Base-by-base conservation (phyloP, 2,113 vertebrate species). In the Hiodon tergisus region DNA sequence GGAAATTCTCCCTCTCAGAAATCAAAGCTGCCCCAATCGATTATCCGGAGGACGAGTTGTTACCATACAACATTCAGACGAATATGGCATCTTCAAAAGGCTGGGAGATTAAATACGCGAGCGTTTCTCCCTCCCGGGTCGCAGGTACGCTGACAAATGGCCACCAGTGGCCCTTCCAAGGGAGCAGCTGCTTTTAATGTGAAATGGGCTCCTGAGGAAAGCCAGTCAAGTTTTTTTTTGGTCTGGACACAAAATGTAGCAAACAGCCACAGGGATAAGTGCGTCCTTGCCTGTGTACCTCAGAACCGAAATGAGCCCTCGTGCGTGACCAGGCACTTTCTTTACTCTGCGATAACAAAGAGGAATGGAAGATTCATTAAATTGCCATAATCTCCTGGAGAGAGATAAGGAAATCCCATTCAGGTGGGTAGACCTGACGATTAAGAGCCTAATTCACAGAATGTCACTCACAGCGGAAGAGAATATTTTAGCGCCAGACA, bases 361-460 rank as follows among this genome's bases (percentile, higher is more conserved):
- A 60, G 57, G 67, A 72, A 66, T 17, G 74, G 70, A 75, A 70
- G 67, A 68, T 71, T 76, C 62, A 70, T 17, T 74, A 67, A 74
- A 78, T 17, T 73, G 62, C 51, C 54, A 69, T 71, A 48, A 50
- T 71, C 51, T 68, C 69, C 47, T 48, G 59, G 57, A 73, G 57
- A 70, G 67, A 79, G 80, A 84, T 79, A 82, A 84, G 79, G 58
- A 50, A 16, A 73, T 59, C 31, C 76, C 52, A 73, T 78, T 77
- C 78, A 81, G 69, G 47, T 14, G 57, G 7, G 58, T 46, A 11
- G 54, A 75, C 63, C 57, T 54, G 59, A 17, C 71, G 74, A 79
- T 76, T 78, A 76, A 78, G 63, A 67, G 73, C 50, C 75, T 71
- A 75, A 68, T 77, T 81, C 80, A 79, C 54, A 11, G 62, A 17